Evolutionary conservation across 1,140 invertebrate species (phyloP), one percentile per base, ranked within the genome.

Genomic region (Zaprionus gabonicus): DNA sequence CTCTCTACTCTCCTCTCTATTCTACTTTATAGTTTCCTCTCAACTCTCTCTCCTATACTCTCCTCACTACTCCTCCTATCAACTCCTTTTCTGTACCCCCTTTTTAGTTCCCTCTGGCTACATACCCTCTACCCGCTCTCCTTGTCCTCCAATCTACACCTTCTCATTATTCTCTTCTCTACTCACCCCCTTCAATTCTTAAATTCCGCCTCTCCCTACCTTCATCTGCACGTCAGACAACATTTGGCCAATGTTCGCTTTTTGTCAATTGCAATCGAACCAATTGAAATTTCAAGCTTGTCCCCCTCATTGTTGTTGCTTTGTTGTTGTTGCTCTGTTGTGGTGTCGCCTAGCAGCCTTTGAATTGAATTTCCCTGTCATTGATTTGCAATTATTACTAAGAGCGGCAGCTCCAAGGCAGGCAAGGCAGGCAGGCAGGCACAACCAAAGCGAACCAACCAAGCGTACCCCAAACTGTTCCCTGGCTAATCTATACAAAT

Each of bases 341-440:
- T 49, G 69, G 74, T 67, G 70, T 72, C 70, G 69, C 74, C 62
- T 57, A 49, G 69, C 69, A 64, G 69, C 74, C 74, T 76, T 77
- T 73, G 59, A 81, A 81, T 75, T 78, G 71, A 80, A 81, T 72
- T 77, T 80, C 74, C 57, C 81, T 71, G 70, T 86, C 80, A 85
- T 86, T 82, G 82, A 80, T 86, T 86, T 80, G 80, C 80, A 86
- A 86, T 86, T 82, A 82, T 82, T 76, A 76, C 72, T 71, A 80
- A 81, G 75, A 77, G 74, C 66, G 53, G 41, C 64, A 51, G 17
- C 46, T 51, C 46, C 46, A 51, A 51, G 46, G 20, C 46, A 13
- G 20, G 1, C 44, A 23, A 17, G 49, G 38, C 53, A 53, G 72
- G 38, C 67, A 67, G 51, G 13, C 25, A 10, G 9, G 31, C 31